Evolutionary conservation across 2,888 invertebrate species (phyloP).

Genomic region (Dryococelus australis): DNA sequence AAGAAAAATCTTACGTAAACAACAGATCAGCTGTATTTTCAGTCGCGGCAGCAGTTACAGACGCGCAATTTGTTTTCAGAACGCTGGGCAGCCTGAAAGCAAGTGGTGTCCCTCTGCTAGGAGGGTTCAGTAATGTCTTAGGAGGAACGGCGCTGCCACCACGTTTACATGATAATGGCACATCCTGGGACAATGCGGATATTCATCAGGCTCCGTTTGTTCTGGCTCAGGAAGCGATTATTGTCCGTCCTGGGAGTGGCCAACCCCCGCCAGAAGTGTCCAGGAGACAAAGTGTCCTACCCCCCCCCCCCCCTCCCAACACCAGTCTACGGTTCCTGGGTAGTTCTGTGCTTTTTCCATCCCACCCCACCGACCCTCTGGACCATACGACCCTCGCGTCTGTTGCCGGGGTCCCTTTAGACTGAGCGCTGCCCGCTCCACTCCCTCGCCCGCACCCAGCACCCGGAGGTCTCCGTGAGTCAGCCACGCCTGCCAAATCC

Average conservation of each 20-base stretch:
- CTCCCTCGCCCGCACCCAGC: too few relatives aligned
- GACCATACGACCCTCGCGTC: not conserved
- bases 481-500: too few relatives aligned
- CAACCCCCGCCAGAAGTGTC: not conserved
- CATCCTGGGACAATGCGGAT: not conserved
- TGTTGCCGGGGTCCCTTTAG: too few relatives aligned
- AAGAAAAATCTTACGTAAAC: not conserved
- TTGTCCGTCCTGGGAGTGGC: constrained; percentile 21
- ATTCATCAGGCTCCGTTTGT: constrained; percentile 28
- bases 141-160: not conserved
- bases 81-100: not conserved
- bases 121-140: constrained; percentile 13
- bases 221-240: constrained; percentile 24
- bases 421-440: too few relatives aligned
- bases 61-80: not conserved
- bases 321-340: not conserved
- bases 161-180: constrained; percentile 27
- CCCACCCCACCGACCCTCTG: not conserved
- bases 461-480: too few relatives aligned
- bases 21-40: not conserved
- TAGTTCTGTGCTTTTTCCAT: not conserved
- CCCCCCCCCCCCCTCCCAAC: not conserved
- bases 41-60: not conserved
- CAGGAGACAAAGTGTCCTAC: not conserved
- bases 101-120: not conserved